Evolutionary conservation across 2,113 vertebrate genomes (phyloP).

Genomic region (Scytalopus superciliaris): DNA sequence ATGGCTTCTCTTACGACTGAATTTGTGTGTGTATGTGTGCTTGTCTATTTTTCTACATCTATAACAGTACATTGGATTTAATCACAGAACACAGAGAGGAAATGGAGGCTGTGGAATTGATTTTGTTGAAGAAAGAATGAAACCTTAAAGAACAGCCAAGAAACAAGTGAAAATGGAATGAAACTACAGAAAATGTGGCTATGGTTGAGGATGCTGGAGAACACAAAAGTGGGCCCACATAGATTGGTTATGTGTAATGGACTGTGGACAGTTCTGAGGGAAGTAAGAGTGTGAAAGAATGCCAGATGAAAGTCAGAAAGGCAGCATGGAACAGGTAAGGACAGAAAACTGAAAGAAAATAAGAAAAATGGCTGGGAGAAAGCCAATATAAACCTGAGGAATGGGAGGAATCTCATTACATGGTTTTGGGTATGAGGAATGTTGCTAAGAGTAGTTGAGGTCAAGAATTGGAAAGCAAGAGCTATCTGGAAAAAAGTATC

Average conservation of each 20-base stretch:
- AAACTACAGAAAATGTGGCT: not conserved
- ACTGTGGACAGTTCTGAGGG: not conserved
- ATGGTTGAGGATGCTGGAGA: not conserved
- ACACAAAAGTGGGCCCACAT: not conserved
- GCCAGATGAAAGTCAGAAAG: not conserved
- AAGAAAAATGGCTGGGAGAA: not conserved
- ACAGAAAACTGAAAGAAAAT: not conserved
- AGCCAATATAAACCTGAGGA: not conserved
- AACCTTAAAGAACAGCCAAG: not conserved
- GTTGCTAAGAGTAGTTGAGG: not conserved
- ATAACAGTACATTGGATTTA: not conserved
- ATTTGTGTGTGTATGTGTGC: not conserved
- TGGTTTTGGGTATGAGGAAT: not conserved
- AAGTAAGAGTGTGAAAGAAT: not conserved
- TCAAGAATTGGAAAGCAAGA: not conserved
- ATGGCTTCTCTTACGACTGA: not conserved
- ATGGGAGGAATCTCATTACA: not conserved
- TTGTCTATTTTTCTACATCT: not conserved
- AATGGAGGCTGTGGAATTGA: not conserved
- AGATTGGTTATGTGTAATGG: not conserved
- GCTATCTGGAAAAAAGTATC: not conserved
- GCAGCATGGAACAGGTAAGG: not conserved
- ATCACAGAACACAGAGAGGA: not conserved
- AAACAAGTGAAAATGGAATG: not conserved
- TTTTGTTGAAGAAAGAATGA: not conserved